Evolutionary conservation across 2,113 vertebrate genomes (phyloP), one percentile per base, ranked within the genome.

Genomic region (Helogale parvula): DNA sequence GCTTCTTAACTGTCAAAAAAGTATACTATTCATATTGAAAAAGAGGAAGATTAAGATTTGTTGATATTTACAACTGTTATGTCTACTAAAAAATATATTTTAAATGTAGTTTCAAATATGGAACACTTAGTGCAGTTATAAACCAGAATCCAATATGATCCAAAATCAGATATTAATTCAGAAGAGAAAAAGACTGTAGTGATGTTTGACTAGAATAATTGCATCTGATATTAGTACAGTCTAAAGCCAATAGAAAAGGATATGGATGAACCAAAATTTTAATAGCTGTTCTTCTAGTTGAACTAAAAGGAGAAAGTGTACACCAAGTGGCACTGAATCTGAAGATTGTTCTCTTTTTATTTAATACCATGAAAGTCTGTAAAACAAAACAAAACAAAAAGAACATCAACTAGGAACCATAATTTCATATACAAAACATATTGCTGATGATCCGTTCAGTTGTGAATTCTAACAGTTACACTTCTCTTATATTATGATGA

Each of bases 251-350:
- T 7, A 63, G 63, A 38, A 97, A 98, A 98, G 98, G 98, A 98
- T 98, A 98, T 98, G 98, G 98, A 85, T 98, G 97, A 9, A 97
- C 81, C 94, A 98, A 82, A 76, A 97, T 87, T 88, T 98, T 98
- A 66, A 98, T 76, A 57, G 80, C 41, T 45, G 84, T 84, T 96
- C 84, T 90, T 96, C 98, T 96, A 66, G 95, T 57, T 29, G 76
- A 13, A 89, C 23, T 95, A 65, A 98, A 94, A 54, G 98, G 97
- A 68, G 98, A 98, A 66, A 98, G 29, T 7, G 97, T 97, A 52
- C 95, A 98, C 41, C 97, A 97, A 41, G 84, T 79, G 27, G 97
- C 97, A 95, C 7, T 95, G 88, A 98, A 98, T 92, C 98, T 96
- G 76, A 98, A 98, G 81, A 98, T 96, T 60, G 82, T 96, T 95